phyloP scores from a whole-genome alignment of 2,888 invertebrate species.

The Pandemis heparana region DNA sequence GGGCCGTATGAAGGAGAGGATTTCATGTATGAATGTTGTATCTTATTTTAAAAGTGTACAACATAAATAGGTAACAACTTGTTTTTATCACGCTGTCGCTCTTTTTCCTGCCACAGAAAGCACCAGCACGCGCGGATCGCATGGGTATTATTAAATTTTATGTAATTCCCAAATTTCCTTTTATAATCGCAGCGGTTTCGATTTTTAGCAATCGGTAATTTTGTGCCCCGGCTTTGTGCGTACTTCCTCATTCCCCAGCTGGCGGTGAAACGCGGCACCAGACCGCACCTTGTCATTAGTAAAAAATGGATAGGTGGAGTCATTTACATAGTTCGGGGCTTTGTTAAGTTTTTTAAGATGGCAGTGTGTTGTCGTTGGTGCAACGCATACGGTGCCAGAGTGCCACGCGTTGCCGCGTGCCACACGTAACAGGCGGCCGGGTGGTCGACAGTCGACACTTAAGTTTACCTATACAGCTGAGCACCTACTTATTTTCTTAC shows the following conservation, averaged over 20 bases:
- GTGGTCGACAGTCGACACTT: constrained; percentile 23
- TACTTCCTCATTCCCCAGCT: constrained; percentile 78
- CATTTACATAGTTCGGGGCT: constrained; percentile 69
- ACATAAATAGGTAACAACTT: too few species aligned
- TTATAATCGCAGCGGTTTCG: constrained; percentile 57
- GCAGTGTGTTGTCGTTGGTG: constrained; percentile 46
- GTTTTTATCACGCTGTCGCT: too few species aligned
- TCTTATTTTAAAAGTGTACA: too few species aligned
- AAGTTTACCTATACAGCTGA: not conserved
- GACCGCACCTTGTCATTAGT: constrained; percentile 72
- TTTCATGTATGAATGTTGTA: too few species aligned
- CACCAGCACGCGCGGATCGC: constrained; percentile 66
- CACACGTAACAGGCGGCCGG: constrained; percentile 45
- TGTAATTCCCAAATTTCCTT: constrained; percentile 51
- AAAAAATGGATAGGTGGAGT: constrained; percentile 69
- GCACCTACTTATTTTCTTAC: not conserved
- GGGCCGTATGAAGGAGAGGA: too few species aligned
- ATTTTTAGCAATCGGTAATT: constrained; percentile 73
- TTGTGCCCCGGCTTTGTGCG: constrained; percentile 64
- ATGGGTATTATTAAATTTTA: constrained; percentile 61
- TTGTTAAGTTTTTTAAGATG: constrained; percentile 67
- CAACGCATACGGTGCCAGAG: constrained; percentile 56
- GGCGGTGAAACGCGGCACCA: constrained; percentile 72
- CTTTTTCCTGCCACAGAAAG: constrained; percentile 56
- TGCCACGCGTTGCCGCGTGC: constrained; percentile 61